Base-by-base conservation (phyloP, 2,888 invertebrate species). In the Amphipoea lucens region DNA sequence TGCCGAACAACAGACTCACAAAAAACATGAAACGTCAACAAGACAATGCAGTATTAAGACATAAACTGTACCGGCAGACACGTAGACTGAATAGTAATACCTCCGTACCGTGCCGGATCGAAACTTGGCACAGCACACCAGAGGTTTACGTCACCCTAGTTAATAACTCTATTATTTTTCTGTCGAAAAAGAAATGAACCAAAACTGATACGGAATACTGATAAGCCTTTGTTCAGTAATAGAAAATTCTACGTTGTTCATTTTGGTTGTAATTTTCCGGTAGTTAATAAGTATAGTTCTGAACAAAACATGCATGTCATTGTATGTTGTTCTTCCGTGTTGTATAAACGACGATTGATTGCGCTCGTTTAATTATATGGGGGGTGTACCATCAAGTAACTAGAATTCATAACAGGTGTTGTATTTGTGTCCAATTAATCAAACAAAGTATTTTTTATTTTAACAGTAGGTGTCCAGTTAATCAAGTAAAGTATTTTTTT, bases 101-200 rank as follows among this genome's bases (percentile, higher is more conserved):
- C n/a, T 79, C 51, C 12, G 72, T 77, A 74, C 68, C 72, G 71
- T 66, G 65, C 45, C 78, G 76, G 77, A 89, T 81, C 84, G 82
- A 88, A 88, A 88, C 86, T 89, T 88, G 90, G 88, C 88, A 88
- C 79, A 80, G 79, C 45, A 81, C 80, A 77, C 70, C 66, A 71
- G 82, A 78, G 68, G 68, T 81, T 82, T 73, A 77, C 78, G 83
- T 78, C 77, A 81, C 54, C 82, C 78, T 69, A 73, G 70, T 82
- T 89, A 88, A 89, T 85, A 89, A 89, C 89, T 87, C 82, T 75
- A 89, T 88, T 86, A 89, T 86, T 78, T 89, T 89, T 72, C 78
- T 83, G 88, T 89, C 85, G 69, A 83, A 88, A 85, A 85, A 78
- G 63, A 81, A 88, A 87, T 72, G 71, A 79, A 81, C 69, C 57